phyloP scores from a whole-genome alignment of 2,888 invertebrate species.

The Mythimna vitellina region DNA sequence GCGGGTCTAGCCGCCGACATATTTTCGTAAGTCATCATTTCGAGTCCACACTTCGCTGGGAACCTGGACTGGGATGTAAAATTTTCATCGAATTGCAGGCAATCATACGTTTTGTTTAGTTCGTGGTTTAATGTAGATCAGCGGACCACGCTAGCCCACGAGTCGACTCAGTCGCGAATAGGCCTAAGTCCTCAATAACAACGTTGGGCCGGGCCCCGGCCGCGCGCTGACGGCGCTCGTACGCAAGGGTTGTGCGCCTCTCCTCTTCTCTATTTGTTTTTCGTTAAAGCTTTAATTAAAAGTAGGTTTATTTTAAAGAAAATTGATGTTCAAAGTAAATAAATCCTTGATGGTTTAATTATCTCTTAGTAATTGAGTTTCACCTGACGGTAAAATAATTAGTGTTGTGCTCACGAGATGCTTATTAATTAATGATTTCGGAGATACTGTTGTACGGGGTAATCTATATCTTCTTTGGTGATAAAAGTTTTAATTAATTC shows the following conservation, averaged over 20 bases:
- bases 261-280: constrained; percentile 87
- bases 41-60: constrained; percentile 15
- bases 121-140: constrained; percentile 37
- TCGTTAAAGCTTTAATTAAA: constrained; percentile 90
- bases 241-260: constrained; percentile 83
- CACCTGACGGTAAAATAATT: constrained; percentile 85
- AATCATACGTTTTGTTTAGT: constrained; percentile 55
- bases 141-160: constrained; percentile 21
- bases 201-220: constrained; percentile 56
- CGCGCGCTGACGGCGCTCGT: constrained; percentile 72
- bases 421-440: constrained; percentile 75
- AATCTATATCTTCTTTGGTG: constrained; percentile 62
- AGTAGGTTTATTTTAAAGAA: constrained; percentile 89
- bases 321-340: constrained; percentile 89
- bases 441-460: constrained; percentile 64
- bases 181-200: constrained; percentile 69
- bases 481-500: constrained; percentile 51
- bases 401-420: constrained; percentile 74
- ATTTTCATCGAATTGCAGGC: constrained; percentile 24
- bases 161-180: constrained; percentile 42
- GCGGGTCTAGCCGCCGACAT: constrained; percentile 26
- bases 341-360: constrained; percentile 89
- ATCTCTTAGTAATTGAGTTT: constrained; percentile 89
- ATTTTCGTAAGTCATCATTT: constrained; percentile 46
- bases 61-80: constrained; percentile 16